A percentile compares a stretch with the other conserved stretches of the same genome.
These are phyloP conservation scores for Archaeoteleia sp. DNA, from an alignment of 2,888 invertebrate genomes.

Conservation along the genomic window DNA sequence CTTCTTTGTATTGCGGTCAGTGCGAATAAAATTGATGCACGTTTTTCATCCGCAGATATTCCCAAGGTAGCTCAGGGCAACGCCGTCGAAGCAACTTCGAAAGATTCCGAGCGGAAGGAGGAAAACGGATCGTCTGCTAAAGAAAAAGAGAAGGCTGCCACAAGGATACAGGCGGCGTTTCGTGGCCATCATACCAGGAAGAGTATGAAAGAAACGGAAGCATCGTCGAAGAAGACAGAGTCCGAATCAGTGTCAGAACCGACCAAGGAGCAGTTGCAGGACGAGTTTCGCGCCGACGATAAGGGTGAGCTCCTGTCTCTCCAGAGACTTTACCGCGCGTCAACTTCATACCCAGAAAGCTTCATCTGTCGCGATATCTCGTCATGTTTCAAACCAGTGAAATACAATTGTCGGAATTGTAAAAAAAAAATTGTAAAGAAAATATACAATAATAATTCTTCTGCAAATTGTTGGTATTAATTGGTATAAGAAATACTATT, in stretches of 20 bases:
- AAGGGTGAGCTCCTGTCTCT: slow-evolving; percentile 78
- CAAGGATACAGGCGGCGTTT: slow-evolving; percentile 92
- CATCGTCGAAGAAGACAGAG: slow-evolving; percentile 70
- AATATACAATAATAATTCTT: too few relatives aligned
- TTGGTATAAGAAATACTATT: too few relatives aligned
- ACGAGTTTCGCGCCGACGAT: slow-evolving; percentile 87
- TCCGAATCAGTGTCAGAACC: slow-evolving; percentile 77
- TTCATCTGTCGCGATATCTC: too few relatives aligned
- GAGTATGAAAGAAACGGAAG: slow-evolving; percentile 81
- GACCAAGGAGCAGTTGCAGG: slow-evolving; percentile 83
- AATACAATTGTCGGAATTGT: too few relatives aligned
- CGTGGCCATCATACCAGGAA: slow-evolving; percentile 88
- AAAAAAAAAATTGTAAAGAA: too few relatives aligned
- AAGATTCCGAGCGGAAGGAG: slow-evolving; percentile 50
- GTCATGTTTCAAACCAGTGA: too few relatives aligned
- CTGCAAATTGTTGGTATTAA: too few relatives aligned
- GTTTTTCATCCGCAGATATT: slow-evolving; percentile 29
- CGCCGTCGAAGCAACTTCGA: slow-evolving; percentile 48
- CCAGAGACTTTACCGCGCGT: slow-evolving; percentile 5
- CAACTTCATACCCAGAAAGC: too few relatives aligned
- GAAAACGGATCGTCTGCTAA: slow-evolving; percentile 74
- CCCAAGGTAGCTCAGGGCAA: slow-evolving; percentile 37
- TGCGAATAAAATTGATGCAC: too few relatives aligned
- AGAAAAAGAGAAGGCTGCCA: slow-evolving; percentile 81
- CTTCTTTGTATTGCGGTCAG: too few relatives aligned